phyloP scores from a whole-genome alignment of 2,888 invertebrate genomes.

The Philhelius pedissequus region DNA sequence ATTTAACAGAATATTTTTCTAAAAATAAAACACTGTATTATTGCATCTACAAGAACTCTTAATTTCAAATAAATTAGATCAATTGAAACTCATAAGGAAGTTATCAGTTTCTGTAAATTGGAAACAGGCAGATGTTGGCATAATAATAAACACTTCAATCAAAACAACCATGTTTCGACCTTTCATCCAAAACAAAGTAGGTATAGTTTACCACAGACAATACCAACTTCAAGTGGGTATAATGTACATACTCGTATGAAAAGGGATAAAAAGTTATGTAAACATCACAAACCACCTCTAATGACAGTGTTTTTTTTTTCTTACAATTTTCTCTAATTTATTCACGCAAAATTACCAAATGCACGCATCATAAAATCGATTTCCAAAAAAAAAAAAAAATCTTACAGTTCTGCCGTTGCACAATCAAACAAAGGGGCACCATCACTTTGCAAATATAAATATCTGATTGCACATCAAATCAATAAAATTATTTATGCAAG shows the following conservation, averaged over 20 bases:
- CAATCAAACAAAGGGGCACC: conserved; percentile 19
- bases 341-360: conserved; percentile 60
- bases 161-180: conserved; percentile 19
- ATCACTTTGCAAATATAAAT: conserved; percentile 6
- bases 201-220: background rate
- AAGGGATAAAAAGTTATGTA: conserved; percentile 52
- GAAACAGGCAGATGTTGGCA: conserved; percentile 42
- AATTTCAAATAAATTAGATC: no score
- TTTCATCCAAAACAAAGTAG: conserved; percentile 21
- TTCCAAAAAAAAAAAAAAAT: conserved; percentile 12
- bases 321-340: conserved; percentile 56
- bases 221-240: background rate
- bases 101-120: background rate
- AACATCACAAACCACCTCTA: conserved; percentile 51
- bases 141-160: background rate
- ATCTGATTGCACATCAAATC: conserved; percentile 45
- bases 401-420: conserved; percentile 15
- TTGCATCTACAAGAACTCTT: no score
- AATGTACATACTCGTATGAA: background rate
- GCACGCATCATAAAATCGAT: conserved; percentile 60
- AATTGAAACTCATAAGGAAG: background rate
- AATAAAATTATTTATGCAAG: conserved; percentile 68
- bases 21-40: no score
- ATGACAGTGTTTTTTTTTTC: conserved; percentile 14
- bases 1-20: no score